Percentiles rank a stretch among this genome's conserved stretches.
Conservation (phyloP, 2,797 vertebrate genomes). For the Enteromius treurensis region DNA sequence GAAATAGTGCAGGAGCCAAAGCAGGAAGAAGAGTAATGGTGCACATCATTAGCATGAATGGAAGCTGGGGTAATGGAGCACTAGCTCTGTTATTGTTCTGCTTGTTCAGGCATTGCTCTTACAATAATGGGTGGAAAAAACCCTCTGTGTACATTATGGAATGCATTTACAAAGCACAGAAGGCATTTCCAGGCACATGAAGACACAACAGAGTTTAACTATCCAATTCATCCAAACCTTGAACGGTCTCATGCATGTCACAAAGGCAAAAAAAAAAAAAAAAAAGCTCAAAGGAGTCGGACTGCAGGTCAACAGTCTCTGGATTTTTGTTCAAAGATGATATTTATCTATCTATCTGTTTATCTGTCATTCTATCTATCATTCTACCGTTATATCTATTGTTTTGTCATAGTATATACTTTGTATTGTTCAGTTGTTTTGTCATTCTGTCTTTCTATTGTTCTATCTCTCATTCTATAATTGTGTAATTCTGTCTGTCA, state of each 20-base stretch:
- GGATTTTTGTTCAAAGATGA: not conserved
- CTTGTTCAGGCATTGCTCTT: constrained; percentile 71
- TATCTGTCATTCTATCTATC: not conserved
- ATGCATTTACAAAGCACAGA: constrained; percentile 68
- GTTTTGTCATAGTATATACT: too few species aligned
- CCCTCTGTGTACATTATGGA: constrained; percentile 61
- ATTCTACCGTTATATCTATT: too few species aligned
- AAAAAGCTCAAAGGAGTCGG: not conserved
- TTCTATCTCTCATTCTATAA: not conserved
- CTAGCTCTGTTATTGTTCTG: constrained; percentile 64
- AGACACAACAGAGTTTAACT: constrained; percentile 62
- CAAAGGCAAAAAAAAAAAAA: not conserved
- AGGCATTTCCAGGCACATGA: constrained; percentile 61
- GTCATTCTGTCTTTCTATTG: not conserved
- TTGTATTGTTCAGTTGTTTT: not conserved
- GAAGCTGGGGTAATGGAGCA: constrained; percentile 73
- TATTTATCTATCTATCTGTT: not conserved
- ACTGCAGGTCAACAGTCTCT: constrained; percentile 15
- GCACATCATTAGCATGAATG: constrained; percentile 72
- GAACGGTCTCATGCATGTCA: not conserved
- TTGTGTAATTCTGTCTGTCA: too few species aligned
- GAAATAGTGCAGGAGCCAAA: constrained; percentile 65
- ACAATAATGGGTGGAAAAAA: constrained; percentile 60
- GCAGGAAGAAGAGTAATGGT: constrained; percentile 69
- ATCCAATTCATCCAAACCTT: constrained; percentile 60